Conservation (phyloP, 2,797 vertebrate genomes). For the Gorsachius magnificus region DNA sequence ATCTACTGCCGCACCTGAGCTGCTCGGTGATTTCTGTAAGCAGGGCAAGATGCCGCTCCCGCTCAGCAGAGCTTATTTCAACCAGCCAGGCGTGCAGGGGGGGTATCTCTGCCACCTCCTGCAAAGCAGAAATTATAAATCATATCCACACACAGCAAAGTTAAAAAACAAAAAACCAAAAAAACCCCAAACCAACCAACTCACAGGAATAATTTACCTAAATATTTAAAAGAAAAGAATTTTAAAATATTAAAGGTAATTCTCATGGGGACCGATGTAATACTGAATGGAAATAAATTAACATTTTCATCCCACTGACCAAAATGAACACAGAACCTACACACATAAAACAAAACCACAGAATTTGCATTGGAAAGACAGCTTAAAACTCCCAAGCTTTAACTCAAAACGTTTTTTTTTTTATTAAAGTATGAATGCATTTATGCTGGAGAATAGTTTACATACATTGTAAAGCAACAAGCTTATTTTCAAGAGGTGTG, state of each 20-base stretch:
- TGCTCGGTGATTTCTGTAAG: not conserved
- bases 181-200: not conserved
- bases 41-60: not conserved
- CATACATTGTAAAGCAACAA: conserved; percentile 76
- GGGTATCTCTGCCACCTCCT: not conserved
- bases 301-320: not conserved
- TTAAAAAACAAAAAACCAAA: not conserved
- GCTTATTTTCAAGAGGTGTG: conserved; percentile 66
- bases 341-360: not conserved
- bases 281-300: not conserved
- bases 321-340: not conserved
- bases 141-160: not conserved
- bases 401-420: conserved; percentile 71
- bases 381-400: conserved; percentile 51
- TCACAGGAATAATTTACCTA: not conserved
- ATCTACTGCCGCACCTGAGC: not conserved
- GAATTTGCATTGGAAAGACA: conserved; percentile 6
- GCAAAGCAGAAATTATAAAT: not conserved
- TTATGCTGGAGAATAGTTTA: conserved; percentile 76
- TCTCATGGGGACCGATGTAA: not conserved
- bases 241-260: not conserved
- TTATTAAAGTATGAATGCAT: conserved; percentile 80
- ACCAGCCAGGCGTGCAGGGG: accelerated
- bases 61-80: not conserved
- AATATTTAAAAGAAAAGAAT: not conserved